Evolutionary conservation across 2,113 vertebrate genomes (phyloP).

Genomic region (Puma concolor): DNA sequence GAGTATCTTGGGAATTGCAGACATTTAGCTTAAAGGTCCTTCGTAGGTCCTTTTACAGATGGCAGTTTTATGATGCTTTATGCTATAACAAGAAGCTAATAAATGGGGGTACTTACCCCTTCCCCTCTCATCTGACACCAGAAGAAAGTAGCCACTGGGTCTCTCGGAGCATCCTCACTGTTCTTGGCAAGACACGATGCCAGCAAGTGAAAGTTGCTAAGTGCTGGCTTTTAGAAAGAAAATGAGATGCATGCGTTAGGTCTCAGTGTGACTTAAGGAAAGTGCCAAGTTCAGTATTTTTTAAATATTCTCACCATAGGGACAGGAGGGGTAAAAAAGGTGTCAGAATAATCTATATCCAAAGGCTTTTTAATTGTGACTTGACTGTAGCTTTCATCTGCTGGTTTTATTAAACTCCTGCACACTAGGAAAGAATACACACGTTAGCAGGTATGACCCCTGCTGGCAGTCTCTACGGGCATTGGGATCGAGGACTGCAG

Average conservation of each 20-base stretch:
- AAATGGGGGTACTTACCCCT: neutral
- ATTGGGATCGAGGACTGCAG: neutral
- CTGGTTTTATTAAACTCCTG: neutral
- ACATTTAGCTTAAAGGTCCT: neutral
- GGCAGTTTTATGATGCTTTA: neutral
- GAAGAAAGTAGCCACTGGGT: neutral
- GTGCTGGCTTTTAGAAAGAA: constrained; percentile 9
- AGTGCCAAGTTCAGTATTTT: constrained; percentile 5
- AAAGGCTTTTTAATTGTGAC: neutral
- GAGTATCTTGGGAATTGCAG: neutral
- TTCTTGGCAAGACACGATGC: neutral
- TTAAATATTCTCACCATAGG: constrained; percentile 5
- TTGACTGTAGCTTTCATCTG: neutral
- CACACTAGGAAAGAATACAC: neutral
- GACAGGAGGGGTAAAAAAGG: neutral
- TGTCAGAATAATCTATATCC: constrained; percentile 17
- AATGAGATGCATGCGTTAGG: neutral
- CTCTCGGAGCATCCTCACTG: neutral
- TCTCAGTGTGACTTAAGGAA: constrained; percentile 19
- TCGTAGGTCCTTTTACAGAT: neutral
- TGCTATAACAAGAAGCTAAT: neutral
- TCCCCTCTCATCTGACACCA: neutral
- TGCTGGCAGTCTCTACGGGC: fast-evolving
- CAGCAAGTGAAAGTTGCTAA: neutral
- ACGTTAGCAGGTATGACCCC: neutral